Percentiles rank a stretch among this genome's conserved stretches.
These are phyloP conservation scores for Acleris sparsana DNA, from an alignment of 2,888 invertebrate genomes.

Conservation along the genomic window DNA sequence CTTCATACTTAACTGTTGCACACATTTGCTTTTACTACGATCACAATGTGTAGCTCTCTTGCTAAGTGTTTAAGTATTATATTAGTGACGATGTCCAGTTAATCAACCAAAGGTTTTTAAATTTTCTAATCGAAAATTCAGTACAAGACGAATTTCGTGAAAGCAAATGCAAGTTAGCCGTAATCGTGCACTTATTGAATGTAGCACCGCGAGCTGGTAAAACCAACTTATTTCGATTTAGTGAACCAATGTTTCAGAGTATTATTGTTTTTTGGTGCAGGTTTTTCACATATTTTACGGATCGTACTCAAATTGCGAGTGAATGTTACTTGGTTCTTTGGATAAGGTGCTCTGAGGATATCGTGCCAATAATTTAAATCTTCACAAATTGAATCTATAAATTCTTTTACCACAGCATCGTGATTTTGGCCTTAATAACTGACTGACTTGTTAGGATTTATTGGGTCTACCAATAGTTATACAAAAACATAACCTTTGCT, in stretches of 20 bases:
- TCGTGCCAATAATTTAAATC: conserved; percentile 41
- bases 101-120: conserved; percentile 38
- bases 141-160: conserved; percentile 55
- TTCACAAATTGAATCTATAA: neutral
- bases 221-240: conserved; percentile 25
- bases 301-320: conserved; percentile 13
- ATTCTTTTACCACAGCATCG: neutral
- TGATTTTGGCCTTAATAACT: conserved; percentile 1
- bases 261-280: conserved; percentile 35
- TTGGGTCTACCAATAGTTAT: conserved; percentile 3
- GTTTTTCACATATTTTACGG: conserved; percentile 24
- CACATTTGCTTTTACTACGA: conserved; percentile 61
- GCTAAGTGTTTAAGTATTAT: conserved; percentile 49
- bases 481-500: conserved; percentile 1
- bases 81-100: conserved; percentile 47
- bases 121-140: conserved; percentile 56
- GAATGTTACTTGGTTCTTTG: conserved; percentile 19
- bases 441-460: conserved; percentile 5
- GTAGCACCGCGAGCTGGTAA: conserved; percentile 47
- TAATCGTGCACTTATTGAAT: conserved; percentile 47
- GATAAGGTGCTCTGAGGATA: conserved; percentile 13
- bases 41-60: conserved; percentile 62
- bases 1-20: conserved; percentile 58
- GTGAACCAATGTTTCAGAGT: conserved; percentile 22
- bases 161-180: conserved; percentile 57